phyloP scores from a whole-genome alignment of 2,797 vertebrate genomes.

The Melanotaenia parkinsoni region DNA sequence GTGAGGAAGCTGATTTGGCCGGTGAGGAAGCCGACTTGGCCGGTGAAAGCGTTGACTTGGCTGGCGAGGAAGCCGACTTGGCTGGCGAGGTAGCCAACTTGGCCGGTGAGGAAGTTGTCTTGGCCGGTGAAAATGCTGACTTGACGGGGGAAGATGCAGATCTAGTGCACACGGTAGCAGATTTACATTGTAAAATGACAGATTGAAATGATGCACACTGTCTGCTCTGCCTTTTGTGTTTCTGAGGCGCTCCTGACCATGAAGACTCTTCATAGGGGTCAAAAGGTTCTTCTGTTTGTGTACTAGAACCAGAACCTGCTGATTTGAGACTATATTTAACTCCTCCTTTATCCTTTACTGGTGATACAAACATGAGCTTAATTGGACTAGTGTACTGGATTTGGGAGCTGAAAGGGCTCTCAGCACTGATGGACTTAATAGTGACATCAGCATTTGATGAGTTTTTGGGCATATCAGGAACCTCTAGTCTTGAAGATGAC shows the following conservation, averaged over 20 bases:
- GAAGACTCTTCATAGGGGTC: conserved; percentile 80
- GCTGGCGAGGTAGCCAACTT: conserved; percentile 1
- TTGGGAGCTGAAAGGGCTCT: conserved; percentile 51
- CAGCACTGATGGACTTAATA: conserved; percentile 32
- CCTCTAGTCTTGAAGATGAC: conserved; percentile 54
- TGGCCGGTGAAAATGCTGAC: conserved; percentile 17
- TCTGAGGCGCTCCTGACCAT: conserved; percentile 75
- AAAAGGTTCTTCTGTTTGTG: conserved; percentile 76
- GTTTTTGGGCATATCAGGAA: conserved; percentile 24
- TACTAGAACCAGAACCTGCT: conserved; percentile 77
- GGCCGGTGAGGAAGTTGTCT: conserved; percentile 20
- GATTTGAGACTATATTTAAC: conserved; percentile 93
- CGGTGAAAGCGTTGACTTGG: conserved; percentile 41
- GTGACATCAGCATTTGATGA: conserved; percentile 15
- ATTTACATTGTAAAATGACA: conserved; percentile 30
- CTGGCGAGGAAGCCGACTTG: conserved; percentile 22
- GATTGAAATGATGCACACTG: conserved; percentile 38
- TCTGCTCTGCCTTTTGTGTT: conserved; percentile 53
- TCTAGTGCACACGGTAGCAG: conserved; percentile 1
- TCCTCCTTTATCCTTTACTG: conserved; percentile 87
- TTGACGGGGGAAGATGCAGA: conserved; percentile 26
- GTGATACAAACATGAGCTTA: conserved; percentile 97
- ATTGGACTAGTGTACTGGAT: conserved; percentile 91
- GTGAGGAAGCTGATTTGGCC: conserved; percentile 34
- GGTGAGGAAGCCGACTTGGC: conserved; percentile 38